A percentile compares a stretch with the other conserved stretches of the same genome.
Evolutionary conservation across 2,888 invertebrate species (phyloP).

Genomic region (Drosophila algonquin): DNA sequence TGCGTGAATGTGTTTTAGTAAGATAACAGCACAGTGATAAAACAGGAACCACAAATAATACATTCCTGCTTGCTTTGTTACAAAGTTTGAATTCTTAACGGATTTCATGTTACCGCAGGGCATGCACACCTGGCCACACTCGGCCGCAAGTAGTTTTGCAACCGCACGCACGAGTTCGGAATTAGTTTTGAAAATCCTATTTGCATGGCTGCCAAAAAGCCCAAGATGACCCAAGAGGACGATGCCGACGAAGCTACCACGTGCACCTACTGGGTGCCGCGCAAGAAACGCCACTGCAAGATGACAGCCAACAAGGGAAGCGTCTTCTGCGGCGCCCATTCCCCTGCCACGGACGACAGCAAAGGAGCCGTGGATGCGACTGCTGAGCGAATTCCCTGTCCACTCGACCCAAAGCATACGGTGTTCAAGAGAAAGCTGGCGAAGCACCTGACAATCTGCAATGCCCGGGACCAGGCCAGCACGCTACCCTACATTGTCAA

Average conservation of each 20-base stretch:
- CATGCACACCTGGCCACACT: too few species aligned
- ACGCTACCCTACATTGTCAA: conserved; percentile 84
- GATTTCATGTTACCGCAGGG: too few species aligned
- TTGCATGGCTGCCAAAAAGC: conserved; percentile 53
- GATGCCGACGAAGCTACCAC: conserved; percentile 64
- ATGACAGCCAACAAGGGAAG: conserved; percentile 89
- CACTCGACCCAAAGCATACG: conserved; percentile 90
- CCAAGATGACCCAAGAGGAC: conserved; percentile 51
- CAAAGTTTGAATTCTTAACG: too few species aligned
- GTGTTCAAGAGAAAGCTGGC: conserved; percentile 87
- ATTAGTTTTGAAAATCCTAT: neutral
- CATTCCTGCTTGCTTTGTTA: too few species aligned
- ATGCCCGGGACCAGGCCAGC: conserved; percentile 86
- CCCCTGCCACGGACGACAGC: conserved; percentile 72
- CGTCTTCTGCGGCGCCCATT: conserved; percentile 90
- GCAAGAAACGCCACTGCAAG: conserved; percentile 90
- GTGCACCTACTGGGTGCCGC: conserved; percentile 88
- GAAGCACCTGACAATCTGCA: conserved; percentile 90
- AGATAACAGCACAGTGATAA: too few species aligned
- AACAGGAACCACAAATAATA: too few species aligned
- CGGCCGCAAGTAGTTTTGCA: too few species aligned
- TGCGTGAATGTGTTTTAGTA: too few species aligned
- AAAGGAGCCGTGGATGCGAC: conserved; percentile 42
- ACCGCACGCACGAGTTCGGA: conserved; percentile 7
- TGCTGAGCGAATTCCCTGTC: conserved; percentile 87